phyloP scores from a whole-genome alignment of 2,797 vertebrate genomes.

The Halcyon chelicuti region DNA sequence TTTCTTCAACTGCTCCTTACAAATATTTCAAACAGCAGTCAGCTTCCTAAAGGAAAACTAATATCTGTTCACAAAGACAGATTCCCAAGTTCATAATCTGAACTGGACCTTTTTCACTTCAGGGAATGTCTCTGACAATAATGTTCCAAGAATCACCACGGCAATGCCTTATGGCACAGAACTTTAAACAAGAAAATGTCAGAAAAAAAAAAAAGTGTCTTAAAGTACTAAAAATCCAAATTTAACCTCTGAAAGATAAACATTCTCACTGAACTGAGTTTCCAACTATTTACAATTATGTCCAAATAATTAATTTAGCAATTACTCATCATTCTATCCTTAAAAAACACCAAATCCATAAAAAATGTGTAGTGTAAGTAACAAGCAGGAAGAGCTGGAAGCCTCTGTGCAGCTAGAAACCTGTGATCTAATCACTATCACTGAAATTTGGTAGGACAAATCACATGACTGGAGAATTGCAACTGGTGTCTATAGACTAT shows the following conservation, averaged over 20 bases:
- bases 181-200: background rate
- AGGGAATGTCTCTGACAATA: background rate
- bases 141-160: background rate
- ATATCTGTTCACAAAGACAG: background rate
- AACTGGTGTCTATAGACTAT: rapidly evolving
- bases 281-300: background rate
- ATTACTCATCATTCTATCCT: background rate
- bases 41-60: background rate
- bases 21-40: background rate
- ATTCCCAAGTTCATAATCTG: background rate
- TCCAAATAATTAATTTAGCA: background rate
- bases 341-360: background rate
- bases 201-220: background rate
- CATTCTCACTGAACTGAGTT: background rate
- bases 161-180: background rate
- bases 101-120: background rate
- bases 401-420: background rate
- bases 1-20: background rate
- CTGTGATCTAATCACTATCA: background rate
- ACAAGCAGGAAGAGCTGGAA: background rate
- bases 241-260: background rate
- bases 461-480: background rate
- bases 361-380: background rate
- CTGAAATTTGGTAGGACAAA: background rate
- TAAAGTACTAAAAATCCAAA: background rate